Evolutionary conservation across 2,888 invertebrate genomes (phyloP).

Genomic region (Erebia epiphron): DNA sequence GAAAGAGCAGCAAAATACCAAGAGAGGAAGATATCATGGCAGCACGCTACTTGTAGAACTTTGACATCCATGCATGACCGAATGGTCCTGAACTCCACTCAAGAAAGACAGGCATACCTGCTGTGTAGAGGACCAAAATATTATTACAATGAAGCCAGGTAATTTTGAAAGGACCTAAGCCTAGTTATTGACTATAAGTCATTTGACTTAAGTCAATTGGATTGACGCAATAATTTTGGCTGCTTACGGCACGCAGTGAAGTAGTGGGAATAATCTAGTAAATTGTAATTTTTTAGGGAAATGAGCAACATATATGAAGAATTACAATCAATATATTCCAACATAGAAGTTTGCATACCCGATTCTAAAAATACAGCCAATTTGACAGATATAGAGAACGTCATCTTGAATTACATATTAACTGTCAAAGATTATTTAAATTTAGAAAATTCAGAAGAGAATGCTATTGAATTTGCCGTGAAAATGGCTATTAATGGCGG

Average conservation of each 20-base stretch:
- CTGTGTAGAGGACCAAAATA: constrained; percentile 85
- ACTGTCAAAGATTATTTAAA: constrained; percentile 42
- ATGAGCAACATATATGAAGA: constrained; percentile 72
- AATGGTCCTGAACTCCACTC: constrained; percentile 58
- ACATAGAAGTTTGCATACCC: constrained; percentile 81
- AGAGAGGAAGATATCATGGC: constrained; percentile 59
- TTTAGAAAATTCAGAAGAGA: constrained; percentile 30
- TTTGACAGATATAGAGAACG: constrained; percentile 53
- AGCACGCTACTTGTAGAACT: constrained; percentile 54
- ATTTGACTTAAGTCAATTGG: no score
- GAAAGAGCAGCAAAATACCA: constrained; percentile 54
- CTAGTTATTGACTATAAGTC: no score
- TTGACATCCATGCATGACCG: constrained; percentile 50
- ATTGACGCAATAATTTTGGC: no score
- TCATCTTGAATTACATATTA: constrained; percentile 56
- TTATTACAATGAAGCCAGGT: constrained; percentile 81
- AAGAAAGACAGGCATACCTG: constrained; percentile 81
- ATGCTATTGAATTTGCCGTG: constrained; percentile 42
- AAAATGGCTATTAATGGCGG: constrained; percentile 43
- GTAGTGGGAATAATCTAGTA: no score
- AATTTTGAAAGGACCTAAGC: constrained; percentile 39
- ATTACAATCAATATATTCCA: constrained; percentile 83
- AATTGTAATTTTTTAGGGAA: constrained; percentile 58
- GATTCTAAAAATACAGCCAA: constrained; percentile 43
- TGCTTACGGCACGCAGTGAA: no score